These are phyloP conservation scores for Anolis sagrei DNA, from an alignment of 2,113 vertebrate genomes.

Conservation along the genomic window DNA sequence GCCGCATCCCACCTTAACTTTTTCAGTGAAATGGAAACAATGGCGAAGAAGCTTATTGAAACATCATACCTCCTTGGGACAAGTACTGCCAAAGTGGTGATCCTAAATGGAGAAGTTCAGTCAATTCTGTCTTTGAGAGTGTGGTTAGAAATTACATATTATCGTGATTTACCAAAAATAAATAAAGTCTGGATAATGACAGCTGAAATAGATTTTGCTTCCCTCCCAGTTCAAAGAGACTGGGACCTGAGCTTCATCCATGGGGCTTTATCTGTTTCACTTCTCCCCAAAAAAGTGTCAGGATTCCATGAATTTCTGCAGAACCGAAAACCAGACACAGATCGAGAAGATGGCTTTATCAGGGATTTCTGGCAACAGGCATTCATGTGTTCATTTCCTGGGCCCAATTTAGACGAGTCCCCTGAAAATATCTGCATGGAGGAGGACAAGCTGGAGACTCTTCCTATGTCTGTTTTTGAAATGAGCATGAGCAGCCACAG, in stretches of 20 bases:
- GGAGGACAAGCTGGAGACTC: background rate
- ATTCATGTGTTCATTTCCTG: background rate
- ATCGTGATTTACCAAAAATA: too few relatives aligned
- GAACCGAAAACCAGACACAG: background rate
- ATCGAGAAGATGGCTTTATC: constrained; percentile 17
- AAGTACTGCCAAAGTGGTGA: background rate
- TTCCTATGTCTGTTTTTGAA: background rate
- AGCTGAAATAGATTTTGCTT: background rate
- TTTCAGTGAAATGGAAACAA: accelerated
- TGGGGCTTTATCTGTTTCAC: constrained; percentile 17
- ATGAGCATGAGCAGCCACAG: background rate
- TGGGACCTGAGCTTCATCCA: background rate
- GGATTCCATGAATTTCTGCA: constrained; percentile 24
- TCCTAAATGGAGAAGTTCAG: background rate
- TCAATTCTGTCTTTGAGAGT: too few relatives aligned
- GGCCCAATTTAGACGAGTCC: too few relatives aligned
- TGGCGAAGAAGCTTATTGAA: background rate
- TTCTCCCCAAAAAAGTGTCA: background rate
- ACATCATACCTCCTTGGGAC: background rate
- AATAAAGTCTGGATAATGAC: constrained; percentile 2
- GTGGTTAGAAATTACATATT: too few relatives aligned
- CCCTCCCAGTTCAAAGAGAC: accelerated
- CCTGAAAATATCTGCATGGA: background rate
- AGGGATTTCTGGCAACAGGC: background rate
- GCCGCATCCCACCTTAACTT: background rate